Conservation (phyloP, 2,113 vertebrate genomes). For the Lagenorhynchus albirostris region DNA sequence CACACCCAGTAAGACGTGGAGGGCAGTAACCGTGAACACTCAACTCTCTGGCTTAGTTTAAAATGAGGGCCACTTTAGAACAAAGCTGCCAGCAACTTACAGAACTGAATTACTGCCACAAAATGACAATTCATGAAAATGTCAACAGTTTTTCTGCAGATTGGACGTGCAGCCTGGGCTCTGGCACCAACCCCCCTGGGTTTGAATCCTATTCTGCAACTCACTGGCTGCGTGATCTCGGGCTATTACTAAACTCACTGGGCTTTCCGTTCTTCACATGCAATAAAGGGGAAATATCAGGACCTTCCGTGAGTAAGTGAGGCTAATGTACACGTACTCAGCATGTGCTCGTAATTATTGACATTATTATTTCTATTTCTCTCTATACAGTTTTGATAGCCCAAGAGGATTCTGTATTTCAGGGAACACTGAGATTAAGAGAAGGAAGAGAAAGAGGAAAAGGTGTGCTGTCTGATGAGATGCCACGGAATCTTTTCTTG, state of each 20-base stretch:
- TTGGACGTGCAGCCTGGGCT: neutral
- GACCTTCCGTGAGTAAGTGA: neutral
- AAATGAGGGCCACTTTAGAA: constrained; percentile 19
- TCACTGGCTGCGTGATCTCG: neutral
- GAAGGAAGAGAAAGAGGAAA: constrained; percentile 40
- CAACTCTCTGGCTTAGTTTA: neutral
- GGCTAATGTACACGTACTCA: neutral
- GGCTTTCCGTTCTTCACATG: neutral
- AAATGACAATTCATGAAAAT: constrained; percentile 35
- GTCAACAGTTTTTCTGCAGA: constrained; percentile 17
- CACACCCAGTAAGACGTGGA: neutral
- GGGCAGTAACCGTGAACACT: neutral
- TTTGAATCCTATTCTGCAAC: neutral
- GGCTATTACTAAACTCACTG: neutral
- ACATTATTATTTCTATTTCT: constrained; percentile 22
- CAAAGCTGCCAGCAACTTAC: constrained; percentile 37
- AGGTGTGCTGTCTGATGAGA: constrained; percentile 39
- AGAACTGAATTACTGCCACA: neutral
- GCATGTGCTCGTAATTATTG: too few species aligned
- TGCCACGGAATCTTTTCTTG: constrained; percentile 49
- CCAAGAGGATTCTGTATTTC: constrained; percentile 36
- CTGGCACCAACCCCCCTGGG: neutral
- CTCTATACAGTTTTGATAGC: constrained; percentile 54
- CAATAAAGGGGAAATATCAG: neutral
- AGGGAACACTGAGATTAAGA: constrained; percentile 53